Evolutionary conservation across 2,797 vertebrate genomes (phyloP).

Genomic region (Oryzias dopingdopingensis): DNA sequence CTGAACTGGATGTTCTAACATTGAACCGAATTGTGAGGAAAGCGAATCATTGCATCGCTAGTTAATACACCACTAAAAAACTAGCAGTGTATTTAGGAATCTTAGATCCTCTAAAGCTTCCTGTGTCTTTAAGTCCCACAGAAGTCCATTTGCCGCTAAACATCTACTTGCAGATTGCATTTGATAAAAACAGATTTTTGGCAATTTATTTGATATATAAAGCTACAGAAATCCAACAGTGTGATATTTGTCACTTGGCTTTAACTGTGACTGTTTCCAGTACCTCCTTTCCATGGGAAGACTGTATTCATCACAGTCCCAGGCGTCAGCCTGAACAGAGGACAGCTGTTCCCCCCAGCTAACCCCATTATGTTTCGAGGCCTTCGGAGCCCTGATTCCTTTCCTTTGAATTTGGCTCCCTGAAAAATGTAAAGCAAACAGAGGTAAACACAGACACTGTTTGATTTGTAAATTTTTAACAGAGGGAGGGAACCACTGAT

Average conservation of each 20-base stretch:
- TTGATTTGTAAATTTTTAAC: conserved; percentile 29
- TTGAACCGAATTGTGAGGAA: no score
- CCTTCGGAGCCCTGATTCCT: conserved; percentile 81
- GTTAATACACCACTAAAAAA: no score
- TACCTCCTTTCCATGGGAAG: conserved; percentile 86
- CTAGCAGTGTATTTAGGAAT: no score
- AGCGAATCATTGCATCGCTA: no score
- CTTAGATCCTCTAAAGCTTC: no score
- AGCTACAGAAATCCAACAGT: no score
- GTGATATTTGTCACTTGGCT: not conserved
- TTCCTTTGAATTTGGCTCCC: conserved; percentile 95
- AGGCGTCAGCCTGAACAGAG: conserved; percentile 82
- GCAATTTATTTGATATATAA: no score
- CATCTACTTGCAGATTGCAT: no score
- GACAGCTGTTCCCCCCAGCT: conserved; percentile 88
- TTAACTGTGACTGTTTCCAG: not conserved
- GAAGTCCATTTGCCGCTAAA: no score
- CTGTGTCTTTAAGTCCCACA: no score
- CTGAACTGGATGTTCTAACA: no score
- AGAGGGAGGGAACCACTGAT: not conserved
- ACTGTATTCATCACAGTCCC: conserved; percentile 85
- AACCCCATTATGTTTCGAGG: conserved; percentile 85
- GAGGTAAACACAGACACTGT: conserved; percentile 25
- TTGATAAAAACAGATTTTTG: no score
- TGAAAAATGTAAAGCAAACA: conserved; percentile 51